Base-by-base conservation (phyloP, 2,888 invertebrate genomes). In the Hypercompe scribonia region DNA sequence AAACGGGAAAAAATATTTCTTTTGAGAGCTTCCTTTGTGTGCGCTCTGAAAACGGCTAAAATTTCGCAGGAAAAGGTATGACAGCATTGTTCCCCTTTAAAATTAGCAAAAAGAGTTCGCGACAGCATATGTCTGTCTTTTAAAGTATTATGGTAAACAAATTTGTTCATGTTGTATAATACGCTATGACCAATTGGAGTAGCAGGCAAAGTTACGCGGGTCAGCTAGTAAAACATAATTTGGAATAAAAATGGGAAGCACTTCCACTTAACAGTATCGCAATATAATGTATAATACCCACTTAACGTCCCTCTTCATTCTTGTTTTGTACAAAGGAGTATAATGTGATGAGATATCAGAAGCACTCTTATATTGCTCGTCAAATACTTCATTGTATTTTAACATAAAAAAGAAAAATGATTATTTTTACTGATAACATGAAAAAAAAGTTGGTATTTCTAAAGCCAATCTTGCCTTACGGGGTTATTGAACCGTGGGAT, bases 401-500 rank as follows among this genome's bases (percentile, higher is more conserved):
- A 77, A 74, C 78, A 80, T 81, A 81, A 73, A 65, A 36, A 81
- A 81, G 81, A 81, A 88, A 80, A 82, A 91, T 91, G 90, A 88
- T 86, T 86, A 86, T 84, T 81, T 77, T 87, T 63, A 87, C 79
- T 74, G 87, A 88, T 85, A 88, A 87, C 85, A 83, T 90, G 72
- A 91, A 88, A 86, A 82, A 83, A 71, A 92, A 84, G 83, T 87
- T 91, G 77, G 80, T 83, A 69, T 83, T 88, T 81, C 85, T 88
- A 71, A 84, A 84, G 58, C 90, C 89, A 8, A 78, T 92, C 74
- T 82, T 95, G 54, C 95, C 95, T 34, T 95, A 93, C 81, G 95
- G 95, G 58, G 91, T 93, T 21, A 74, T 91, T 18, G 93, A 94
- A 68, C 78, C 94, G 5, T 94, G 95, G 95, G 93, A 94, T 68